Conservation (phyloP, 2,888 invertebrate genomes). For the Arctia plantaginis region DNA sequence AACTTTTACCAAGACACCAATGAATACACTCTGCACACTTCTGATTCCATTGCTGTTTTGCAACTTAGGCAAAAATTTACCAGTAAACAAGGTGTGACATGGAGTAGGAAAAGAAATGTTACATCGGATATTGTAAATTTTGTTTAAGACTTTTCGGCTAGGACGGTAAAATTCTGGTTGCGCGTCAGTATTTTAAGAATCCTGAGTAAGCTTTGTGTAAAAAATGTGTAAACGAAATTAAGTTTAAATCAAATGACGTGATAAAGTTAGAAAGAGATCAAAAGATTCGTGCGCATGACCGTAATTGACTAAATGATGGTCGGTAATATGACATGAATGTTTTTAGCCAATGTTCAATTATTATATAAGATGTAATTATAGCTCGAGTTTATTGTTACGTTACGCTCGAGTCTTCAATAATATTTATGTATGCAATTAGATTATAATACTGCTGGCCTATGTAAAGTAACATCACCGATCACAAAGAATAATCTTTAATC, state of each 20-base stretch:
- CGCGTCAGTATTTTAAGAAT: constrained; percentile 45
- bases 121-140: constrained; percentile 26
- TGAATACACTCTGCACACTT: constrained; percentile 28
- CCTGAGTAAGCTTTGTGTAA: constrained; percentile 52
- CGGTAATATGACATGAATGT: not conserved
- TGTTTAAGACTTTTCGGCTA: constrained; percentile 46
- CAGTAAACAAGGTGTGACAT: constrained; percentile 23
- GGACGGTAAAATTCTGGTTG: constrained; percentile 36
- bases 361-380: not conserved
- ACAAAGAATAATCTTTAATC: not conserved
- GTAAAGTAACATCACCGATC: not conserved
- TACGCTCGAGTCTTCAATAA: not conserved
- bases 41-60: constrained; percentile 39
- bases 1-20: constrained; percentile 39
- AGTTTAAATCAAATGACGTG: constrained; percentile 43
- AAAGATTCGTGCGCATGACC: not conserved
- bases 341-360: not conserved
- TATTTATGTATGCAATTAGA: too few species aligned
- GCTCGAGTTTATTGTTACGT: not conserved
- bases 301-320: not conserved
- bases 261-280: constrained; percentile 18
- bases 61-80: not conserved
- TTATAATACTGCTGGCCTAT: not conserved
- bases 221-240: constrained; percentile 49
- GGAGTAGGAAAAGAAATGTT: constrained; percentile 23